phyloP scores from a whole-genome alignment of 2,113 vertebrate species.

The Cyprinus carpio region DNA sequence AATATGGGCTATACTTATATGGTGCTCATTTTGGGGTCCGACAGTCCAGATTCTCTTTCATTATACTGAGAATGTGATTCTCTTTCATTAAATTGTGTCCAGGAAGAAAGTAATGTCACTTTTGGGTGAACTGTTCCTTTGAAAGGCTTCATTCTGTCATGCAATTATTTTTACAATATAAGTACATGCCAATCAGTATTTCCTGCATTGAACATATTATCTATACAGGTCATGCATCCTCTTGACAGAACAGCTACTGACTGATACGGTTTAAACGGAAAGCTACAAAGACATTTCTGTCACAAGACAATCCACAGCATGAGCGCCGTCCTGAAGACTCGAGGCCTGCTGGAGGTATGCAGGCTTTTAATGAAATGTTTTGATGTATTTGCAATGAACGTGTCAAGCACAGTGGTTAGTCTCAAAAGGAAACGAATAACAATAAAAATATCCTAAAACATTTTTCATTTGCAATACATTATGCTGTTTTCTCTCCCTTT shows the following conservation, averaged over 20 bases:
- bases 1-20: no score
- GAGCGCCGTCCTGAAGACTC: no score
- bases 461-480: neutral
- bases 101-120: no score
- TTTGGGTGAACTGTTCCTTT: neutral
- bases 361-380: no score
- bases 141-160: neutral
- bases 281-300: neutral
- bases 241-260: neutral
- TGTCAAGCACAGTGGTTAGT: neutral
- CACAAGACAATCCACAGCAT: no score
- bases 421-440: neutral
- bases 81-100: no score
- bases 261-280: neutral
- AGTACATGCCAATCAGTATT: constrained; percentile 29
- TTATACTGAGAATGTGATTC: no score
- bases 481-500: neutral
- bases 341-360: no score
- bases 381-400: no score
- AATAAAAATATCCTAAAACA: neutral
- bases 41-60: no score
- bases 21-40: no score
- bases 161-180: constrained; percentile 27
- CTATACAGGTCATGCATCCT: neutral
- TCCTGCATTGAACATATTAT: neutral